Evolutionary conservation across 2,888 invertebrate genomes (phyloP).

Genomic region (Sesia apiformis): DNA sequence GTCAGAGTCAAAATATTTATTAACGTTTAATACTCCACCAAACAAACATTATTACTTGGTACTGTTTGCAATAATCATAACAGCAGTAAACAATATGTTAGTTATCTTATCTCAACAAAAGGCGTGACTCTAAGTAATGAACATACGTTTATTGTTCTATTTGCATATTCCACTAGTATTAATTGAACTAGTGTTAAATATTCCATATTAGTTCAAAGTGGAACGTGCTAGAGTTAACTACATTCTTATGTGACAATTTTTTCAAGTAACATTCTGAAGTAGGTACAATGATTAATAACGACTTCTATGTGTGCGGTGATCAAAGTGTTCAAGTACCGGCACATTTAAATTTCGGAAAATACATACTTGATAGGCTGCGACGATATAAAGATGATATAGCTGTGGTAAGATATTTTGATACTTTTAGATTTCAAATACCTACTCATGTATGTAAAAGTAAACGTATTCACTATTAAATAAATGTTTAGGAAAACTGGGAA

Average conservation of each 20-base stretch:
- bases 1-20: not conserved
- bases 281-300: conserved; percentile 24
- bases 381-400: conserved; percentile 28
- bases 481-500: conserved; percentile 63
- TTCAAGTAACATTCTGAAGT: not conserved
- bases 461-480: not conserved
- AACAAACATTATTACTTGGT: not conserved
- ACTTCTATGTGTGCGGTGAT: conserved; percentile 33
- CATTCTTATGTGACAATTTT: not conserved
- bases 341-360: conserved; percentile 52
- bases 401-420: conserved; percentile 27
- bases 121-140: not conserved
- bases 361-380: conserved; percentile 32
- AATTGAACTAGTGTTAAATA: not conserved
- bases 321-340: conserved; percentile 38
- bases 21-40: not conserved
- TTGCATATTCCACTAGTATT: not conserved
- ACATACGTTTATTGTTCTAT: not conserved
- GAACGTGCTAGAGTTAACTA: not conserved
- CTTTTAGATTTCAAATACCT: not conserved
- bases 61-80: not conserved
- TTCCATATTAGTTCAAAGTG: not conserved
- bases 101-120: not conserved
- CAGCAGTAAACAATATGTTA: not conserved
- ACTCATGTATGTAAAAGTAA: too few relatives aligned